Base-by-base conservation (phyloP, 2,797 vertebrate species). In the Alca torda region DNA sequence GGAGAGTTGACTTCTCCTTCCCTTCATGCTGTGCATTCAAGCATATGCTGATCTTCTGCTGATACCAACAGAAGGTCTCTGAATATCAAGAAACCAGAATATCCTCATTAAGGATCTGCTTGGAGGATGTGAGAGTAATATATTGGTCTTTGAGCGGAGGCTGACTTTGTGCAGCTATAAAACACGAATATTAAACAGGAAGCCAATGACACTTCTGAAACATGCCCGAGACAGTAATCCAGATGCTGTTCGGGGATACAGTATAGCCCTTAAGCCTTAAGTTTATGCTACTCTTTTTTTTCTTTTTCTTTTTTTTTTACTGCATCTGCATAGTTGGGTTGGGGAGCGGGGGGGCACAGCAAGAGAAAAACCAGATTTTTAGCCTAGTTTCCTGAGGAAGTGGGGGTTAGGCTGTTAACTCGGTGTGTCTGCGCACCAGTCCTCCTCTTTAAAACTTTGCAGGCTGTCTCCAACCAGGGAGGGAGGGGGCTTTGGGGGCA, bases 111-210 rank as follows among this genome's bases (percentile, higher is more conserved):
- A 83, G 68, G 69, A 83, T 94, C 72, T 83, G 61, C 73, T 91
- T 5, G 13, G 82, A 88, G 65, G 48, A 92, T 90, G 68, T 80
- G 65, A 94, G 89, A 84, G 79, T 63, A 91, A 90, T 73, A 33
- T 37, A 76, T 76, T 3, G 2, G 65, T 83, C 73, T 89, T 57
- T 79, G 79, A 94, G 87, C 3, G 0, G 43, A 78, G 89, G 73
- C 87, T 83, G 89, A 43, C 84, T 96, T 96, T 93, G 89, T 94
- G 78, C 84, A 69, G 94, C 89, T 86, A 30, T 96, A 92, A 95
- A 96, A 84, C 51, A 93, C 9, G 35, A 96, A 93, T 96, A 93
- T 96, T 95, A 95, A 97, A 94, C 89, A 97, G 94, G 94, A 97
- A 97, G 76, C 93, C 82, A 90, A 17, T 87, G 96, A 91, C 94